Base-by-base conservation (phyloP, 1,140 invertebrate genomes). In the Drosophila pectinifera region DNA sequence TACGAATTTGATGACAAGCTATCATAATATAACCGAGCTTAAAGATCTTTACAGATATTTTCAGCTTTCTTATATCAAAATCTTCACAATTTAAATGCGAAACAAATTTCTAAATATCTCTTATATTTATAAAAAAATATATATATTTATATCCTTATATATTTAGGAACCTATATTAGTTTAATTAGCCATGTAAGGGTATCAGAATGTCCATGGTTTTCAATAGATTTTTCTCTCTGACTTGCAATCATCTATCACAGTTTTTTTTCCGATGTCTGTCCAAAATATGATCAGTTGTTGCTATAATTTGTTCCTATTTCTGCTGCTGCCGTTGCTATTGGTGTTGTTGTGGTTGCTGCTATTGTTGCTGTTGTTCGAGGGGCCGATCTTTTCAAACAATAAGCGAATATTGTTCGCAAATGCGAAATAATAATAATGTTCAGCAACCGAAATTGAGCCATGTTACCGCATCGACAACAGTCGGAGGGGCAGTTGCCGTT, bases 341-440 rank as follows among this genome's bases (percentile, higher is more conserved):
- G n/a, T 55, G 48, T 20, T 39, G 34, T 16, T 63, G 34, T 22
- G 56, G 38, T 18, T 63, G 24, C n/a, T 26, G 31, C 18, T 54
- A 20, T 18, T 31, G 43, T 18, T 41, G 61, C 39, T 41, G 53
- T 64, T 78, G 51, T 42, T 76, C 39, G 10, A n/a, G 72, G 43
- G 58, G 51, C 49, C 69, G 55, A 65, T 73, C 69, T 65, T 20
- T 53, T 62, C 57, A 38, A 79, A 79, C 69, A 81, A 69, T 64
- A 73, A 77, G 45, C 74, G 46, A 82, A 78, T 79, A 79, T 79
- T 80, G 78, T 79, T 74, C 76, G 72, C 62, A 83, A 83, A 79
- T 74, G 64, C 79, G 75, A 88, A 86, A 83, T 88, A 88, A 88
- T 83, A 83, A 83, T 89, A 83, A 89, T 88, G 84, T 88, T 84